A percentile compares a stretch with the other conserved stretches of the same genome.
Conservation (phyloP, 2,888 invertebrate genomes). For the Campoplex nolae region DNA sequence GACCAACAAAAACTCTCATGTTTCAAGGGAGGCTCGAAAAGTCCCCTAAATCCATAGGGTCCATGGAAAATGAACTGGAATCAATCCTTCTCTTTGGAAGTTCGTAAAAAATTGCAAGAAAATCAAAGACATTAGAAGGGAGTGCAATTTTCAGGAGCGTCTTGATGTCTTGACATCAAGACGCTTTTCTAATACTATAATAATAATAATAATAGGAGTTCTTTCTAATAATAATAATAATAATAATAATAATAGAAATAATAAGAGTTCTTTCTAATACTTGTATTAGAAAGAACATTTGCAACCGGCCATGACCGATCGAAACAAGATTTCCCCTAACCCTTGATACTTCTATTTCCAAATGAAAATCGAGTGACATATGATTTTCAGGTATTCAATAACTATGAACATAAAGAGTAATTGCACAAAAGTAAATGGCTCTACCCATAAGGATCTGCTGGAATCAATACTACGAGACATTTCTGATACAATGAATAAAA, state of each 20-base stretch:
- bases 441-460: not conserved
- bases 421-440: not conserved
- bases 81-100: not conserved
- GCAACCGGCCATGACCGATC: too few species aligned
- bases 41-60: not conserved
- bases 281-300: too few species aligned
- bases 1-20: not conserved
- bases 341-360: not conserved
- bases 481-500: not conserved
- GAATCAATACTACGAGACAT: not conserved
- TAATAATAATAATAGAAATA: too few species aligned
- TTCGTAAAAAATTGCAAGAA: not conserved
- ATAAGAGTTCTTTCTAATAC: too few species aligned
- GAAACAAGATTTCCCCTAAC: too few species aligned
- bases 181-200: too few species aligned
- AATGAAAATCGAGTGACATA: not conserved
- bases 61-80: not conserved
- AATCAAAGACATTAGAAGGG: not conserved
- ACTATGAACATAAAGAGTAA: not conserved
- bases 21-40: not conserved
- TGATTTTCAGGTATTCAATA: not conserved
- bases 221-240: too few species aligned
- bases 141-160: not conserved
- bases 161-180: too few species aligned
- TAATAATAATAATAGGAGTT: too few species aligned